Evolutionary conservation across 92 coral and sea anemone species (phyloP).

Genomic region (Parazoanthus darwini): DNA sequence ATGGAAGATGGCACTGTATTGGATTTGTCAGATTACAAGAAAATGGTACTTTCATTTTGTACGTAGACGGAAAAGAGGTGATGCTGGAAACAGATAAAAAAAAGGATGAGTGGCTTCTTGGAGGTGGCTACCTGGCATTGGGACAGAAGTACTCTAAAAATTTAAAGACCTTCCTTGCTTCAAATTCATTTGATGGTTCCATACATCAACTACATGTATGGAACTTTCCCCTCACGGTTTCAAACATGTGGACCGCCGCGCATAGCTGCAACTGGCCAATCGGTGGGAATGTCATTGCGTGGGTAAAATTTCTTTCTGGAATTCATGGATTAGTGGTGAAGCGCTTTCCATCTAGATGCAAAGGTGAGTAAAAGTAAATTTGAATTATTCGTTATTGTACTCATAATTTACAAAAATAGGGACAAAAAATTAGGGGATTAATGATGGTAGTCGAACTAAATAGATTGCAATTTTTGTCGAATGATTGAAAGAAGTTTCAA

Average conservation of each 20-base stretch:
- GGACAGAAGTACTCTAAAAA: constrained; percentile 51
- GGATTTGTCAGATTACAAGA: constrained; percentile 49
- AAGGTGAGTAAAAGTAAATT: constrained; percentile 37
- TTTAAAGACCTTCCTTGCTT: not conserved
- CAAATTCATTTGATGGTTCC: constrained; percentile 52
- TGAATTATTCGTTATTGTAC: no score
- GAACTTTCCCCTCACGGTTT: constrained; percentile 47
- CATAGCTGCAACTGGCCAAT: constrained; percentile 69
- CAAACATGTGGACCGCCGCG: constrained; percentile 67
- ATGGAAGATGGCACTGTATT: constrained; percentile 60
- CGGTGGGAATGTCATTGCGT: constrained; percentile 54
- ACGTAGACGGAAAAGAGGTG: constrained; percentile 42
- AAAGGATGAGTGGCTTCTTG: constrained; percentile 29
- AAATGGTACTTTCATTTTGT: constrained; percentile 29
- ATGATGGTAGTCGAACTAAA: no score
- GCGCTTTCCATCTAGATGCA: constrained; percentile 55
- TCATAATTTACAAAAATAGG: no score
- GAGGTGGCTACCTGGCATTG: constrained; percentile 57
- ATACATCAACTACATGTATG: constrained; percentile 62
- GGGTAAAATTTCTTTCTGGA: constrained; percentile 55
- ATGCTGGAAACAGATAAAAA: not conserved
- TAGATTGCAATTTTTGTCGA: no score
- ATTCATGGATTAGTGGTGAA: constrained; percentile 43
- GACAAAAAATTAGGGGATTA: no score
- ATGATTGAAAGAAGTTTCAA: no score